Conservation (phyloP, 2,113 vertebrate species). For the Microtus pennsylvanicus region DNA sequence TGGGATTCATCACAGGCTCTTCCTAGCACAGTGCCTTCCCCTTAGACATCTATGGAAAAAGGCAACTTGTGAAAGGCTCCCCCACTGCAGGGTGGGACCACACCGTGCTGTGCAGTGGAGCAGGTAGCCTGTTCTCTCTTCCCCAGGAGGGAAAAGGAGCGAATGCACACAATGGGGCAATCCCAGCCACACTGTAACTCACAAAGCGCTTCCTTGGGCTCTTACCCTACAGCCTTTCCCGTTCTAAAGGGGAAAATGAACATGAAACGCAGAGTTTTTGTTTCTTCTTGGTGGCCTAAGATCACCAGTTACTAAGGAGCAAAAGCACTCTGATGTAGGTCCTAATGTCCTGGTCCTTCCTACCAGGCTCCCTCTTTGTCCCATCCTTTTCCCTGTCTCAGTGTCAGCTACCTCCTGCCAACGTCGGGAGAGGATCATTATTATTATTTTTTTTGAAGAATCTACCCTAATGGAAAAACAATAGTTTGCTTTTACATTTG, state of each 20-base stretch:
- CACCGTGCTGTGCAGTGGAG: neutral
- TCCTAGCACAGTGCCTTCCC: neutral
- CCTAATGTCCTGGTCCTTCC: neutral
- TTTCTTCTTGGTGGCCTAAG: conserved; percentile 1
- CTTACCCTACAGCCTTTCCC: neutral
- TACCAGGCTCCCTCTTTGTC: neutral
- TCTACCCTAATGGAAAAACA: conserved; percentile 74
- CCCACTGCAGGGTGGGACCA: neutral
- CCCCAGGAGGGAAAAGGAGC: conserved; percentile 5
- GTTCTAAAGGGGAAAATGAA: neutral
- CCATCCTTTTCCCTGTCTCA: conserved; percentile 48
- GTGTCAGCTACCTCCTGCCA: conserved; percentile 53
- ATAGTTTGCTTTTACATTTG: conserved; percentile 69
- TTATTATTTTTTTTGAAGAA: conserved; percentile 27
- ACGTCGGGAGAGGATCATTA: conserved; percentile 63
- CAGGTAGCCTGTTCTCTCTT: neutral
- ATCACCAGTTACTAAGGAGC: conserved; percentile 23
- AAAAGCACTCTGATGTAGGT: neutral
- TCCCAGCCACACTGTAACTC: neutral
- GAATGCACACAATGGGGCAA: neutral
- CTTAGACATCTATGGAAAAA: neutral
- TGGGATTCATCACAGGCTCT: neutral
- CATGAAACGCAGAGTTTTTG: neutral
- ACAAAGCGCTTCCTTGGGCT: neutral
- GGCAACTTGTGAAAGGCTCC: neutral